A percentile compares a stretch with the other conserved stretches of the same genome.
Conservation (phyloP, 2,797 vertebrate genomes). For the Lophotriccus pileatus region DNA sequence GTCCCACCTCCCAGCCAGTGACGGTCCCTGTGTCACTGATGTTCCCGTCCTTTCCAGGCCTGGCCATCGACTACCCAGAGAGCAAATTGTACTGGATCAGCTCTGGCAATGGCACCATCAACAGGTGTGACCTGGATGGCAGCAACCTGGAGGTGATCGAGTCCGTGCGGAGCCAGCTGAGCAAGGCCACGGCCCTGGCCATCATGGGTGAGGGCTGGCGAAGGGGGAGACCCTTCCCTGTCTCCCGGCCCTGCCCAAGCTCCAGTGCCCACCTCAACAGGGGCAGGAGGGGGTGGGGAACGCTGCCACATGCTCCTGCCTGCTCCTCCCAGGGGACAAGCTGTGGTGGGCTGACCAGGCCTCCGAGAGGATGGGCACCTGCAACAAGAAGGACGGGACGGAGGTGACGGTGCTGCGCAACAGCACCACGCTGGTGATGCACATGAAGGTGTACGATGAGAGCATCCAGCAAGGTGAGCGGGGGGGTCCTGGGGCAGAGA, state of each 20-base stretch:
- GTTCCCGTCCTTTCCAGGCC: slow-evolving; percentile 72
- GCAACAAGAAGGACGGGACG: slow-evolving; percentile 86
- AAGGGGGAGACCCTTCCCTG: neutral
- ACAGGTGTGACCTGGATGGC: slow-evolving; percentile 87
- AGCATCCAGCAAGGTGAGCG: slow-evolving; percentile 84
- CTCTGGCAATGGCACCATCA: slow-evolving; percentile 90
- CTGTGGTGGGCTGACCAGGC: slow-evolving; percentile 97
- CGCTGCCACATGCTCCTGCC: neutral
- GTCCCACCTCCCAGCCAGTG: too few species aligned
- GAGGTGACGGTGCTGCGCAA: slow-evolving; percentile 85
- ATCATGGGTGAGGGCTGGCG: slow-evolving; percentile 87
- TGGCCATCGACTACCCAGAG: slow-evolving; percentile 91
- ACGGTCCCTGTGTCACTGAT: neutral
- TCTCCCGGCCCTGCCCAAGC: neutral
- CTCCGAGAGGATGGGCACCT: slow-evolving; percentile 92
- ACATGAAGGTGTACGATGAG: slow-evolving; percentile 96
- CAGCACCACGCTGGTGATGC: slow-evolving; percentile 93
- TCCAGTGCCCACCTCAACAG: neutral
- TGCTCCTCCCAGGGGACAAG: slow-evolving; percentile 81
- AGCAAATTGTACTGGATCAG: slow-evolving; percentile 96
- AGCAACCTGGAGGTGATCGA: slow-evolving; percentile 84
- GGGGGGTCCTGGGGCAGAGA: fast-evolving
- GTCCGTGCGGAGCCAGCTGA: slow-evolving; percentile 82
- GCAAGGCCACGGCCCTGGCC: slow-evolving; percentile 91
- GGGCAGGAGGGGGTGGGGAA: fast-evolving